A percentile compares a stretch with the other conserved stretches of the same genome.
Conservation (phyloP, 2,797 vertebrate species). For the Gallinago solitaria region DNA sequence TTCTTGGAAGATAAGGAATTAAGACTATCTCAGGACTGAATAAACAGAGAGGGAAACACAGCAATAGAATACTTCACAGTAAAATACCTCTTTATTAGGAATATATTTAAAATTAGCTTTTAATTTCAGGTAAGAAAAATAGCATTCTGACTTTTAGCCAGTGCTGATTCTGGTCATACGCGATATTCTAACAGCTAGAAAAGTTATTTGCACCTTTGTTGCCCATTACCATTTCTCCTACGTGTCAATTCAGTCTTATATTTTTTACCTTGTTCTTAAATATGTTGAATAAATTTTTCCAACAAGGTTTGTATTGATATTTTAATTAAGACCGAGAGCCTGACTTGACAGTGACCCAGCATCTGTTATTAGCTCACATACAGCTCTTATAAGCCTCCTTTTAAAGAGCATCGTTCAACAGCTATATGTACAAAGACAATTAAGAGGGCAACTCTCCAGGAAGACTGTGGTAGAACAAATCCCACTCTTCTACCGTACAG, state of each 20-base stretch:
- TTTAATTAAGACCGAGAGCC: background rate
- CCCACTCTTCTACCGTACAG: background rate
- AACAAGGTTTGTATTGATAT: background rate
- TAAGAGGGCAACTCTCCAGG: slow-evolving; percentile 24
- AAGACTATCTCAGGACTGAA: slow-evolving; percentile 20
- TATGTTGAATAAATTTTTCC: background rate
- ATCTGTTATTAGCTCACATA: background rate
- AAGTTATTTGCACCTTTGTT: background rate
- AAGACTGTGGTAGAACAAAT: slow-evolving; percentile 18
- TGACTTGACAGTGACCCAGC: background rate
- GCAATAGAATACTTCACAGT: slow-evolving; percentile 36
- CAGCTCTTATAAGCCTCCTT: background rate
- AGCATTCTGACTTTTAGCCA: slow-evolving; percentile 62
- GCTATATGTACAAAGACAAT: background rate
- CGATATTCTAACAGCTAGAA: slow-evolving; percentile 27
- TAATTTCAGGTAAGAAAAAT: slow-evolving; percentile 62
- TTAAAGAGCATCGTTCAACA: background rate
- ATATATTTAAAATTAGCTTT: slow-evolving; percentile 56
- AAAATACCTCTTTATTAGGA: slow-evolving; percentile 61
- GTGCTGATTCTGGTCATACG: background rate
- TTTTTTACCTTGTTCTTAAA: background rate
- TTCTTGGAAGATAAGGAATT: background rate
- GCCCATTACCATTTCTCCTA: background rate
- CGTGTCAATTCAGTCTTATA: background rate
- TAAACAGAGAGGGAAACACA: slow-evolving; percentile 22